Base-by-base conservation (phyloP, 1,140 invertebrate species). In the Dendrolimus punctatus region DNA sequence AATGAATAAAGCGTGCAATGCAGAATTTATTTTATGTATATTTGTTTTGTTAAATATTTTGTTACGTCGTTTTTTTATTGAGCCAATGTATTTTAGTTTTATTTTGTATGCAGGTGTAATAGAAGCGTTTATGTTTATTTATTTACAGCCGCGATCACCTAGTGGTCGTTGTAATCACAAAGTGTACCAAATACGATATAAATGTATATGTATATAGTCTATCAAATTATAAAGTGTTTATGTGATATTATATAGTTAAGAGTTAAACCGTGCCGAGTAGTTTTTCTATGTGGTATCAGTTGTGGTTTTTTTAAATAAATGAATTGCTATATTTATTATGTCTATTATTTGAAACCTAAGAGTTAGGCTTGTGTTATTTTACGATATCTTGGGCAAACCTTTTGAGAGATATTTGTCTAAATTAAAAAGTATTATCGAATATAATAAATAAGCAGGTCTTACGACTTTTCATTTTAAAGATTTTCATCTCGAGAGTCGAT, bases 231-330 rank as follows among this genome's bases (percentile, higher is more conserved):
- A 76, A 77, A 83, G 72, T 80, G 77, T 84, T 80, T 80, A 85
- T 85, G 82, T 85, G 82, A 85, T 85, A 82, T 82, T 80, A 80
- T 76, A 83, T 82, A 82, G 73, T 76, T 85, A 85, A 85, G 82
- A 82, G 76, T 82, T 85, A 83, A 85, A 81, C 82, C 80, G 80
- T 85, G 82, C 80, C 82, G 78, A 85, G 76, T 85, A 85, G 82
- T 80, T 85, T 85, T 85, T 85, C 78, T 83, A 85, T 85, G 76
- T 85, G 80, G 82, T 85, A 85, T 83, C 76, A 85, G 82, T 85
- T 85, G 79, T 85, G 80, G 80, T 81, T 81, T 80, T 80, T 83
- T 74, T 71, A 73, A 76, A 82, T 85, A 85, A 85, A 85, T 60
- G 65, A 75, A 79, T 73, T 80, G 73, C 74, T 81, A 81, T 80